phyloP scores from a whole-genome alignment of 2,113 vertebrate genomes.

The Salvator merianae region DNA sequence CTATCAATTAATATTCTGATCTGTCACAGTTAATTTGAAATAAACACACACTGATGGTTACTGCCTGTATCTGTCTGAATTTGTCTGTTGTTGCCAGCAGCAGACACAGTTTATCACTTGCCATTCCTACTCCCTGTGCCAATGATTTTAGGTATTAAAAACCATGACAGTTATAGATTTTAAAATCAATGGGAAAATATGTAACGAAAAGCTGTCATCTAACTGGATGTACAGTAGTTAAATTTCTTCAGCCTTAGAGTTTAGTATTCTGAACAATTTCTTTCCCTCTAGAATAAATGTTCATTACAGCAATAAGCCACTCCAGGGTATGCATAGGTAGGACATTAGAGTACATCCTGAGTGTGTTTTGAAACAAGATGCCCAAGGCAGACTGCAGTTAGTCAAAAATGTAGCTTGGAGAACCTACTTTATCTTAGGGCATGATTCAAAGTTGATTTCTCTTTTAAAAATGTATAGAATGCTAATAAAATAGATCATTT shows the following conservation, averaged over 20 bases:
- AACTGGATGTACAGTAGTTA: conserved; percentile 52
- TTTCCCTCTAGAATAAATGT: conserved; percentile 46
- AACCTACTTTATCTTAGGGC: not conserved
- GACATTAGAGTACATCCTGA: not conserved
- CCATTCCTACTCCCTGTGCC: conserved; percentile 65
- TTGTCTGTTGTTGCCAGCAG: conserved; percentile 53
- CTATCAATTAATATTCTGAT: conserved; percentile 82
- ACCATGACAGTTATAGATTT: conserved; percentile 70
- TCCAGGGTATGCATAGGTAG: not conserved
- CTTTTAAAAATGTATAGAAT: not conserved
- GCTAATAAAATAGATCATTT: not conserved
- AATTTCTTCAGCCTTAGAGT: conserved; percentile 60
- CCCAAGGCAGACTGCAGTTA: conserved; percentile 1
- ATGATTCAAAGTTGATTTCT: not conserved
- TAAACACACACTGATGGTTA: conserved; percentile 56
- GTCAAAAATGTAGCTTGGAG: not conserved
- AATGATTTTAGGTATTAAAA: conserved; percentile 67
- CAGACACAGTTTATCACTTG: conserved; percentile 70
- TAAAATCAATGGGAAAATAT: conserved; percentile 76
- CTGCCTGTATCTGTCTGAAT: conserved; percentile 31
- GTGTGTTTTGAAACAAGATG: conserved; percentile 11
- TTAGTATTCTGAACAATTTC: conserved; percentile 50
- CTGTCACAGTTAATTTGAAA: conserved; percentile 81
- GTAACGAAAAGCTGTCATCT: conserved; percentile 66
- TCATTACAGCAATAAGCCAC: conserved; percentile 44